A percentile compares a stretch with the other conserved stretches of the same genome.
These are phyloP conservation scores for Halictus ligatus DNA, from an alignment of 2,888 invertebrate genomes.

Conservation along the genomic window DNA sequence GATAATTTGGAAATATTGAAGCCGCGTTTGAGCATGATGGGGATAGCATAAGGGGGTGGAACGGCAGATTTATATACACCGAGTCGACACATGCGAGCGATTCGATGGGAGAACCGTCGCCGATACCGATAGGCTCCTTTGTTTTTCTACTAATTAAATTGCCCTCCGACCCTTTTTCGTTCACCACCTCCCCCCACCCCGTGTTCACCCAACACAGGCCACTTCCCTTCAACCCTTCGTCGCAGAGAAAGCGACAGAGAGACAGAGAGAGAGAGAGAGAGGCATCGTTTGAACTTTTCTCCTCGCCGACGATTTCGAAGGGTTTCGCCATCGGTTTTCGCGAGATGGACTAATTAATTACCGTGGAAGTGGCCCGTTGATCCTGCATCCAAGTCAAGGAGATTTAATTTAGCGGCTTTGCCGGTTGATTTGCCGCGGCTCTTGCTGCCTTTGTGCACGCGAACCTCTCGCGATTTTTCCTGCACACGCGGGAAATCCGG, in stretches of 20 bases:
- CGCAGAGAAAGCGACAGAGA: background rate
- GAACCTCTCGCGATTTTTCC: slow-evolving; percentile 6
- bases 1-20: slow-evolving; percentile 83
- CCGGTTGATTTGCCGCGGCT: slow-evolving; percentile 24
- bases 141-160: slow-evolving; percentile 73
- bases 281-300: slow-evolving; percentile 72
- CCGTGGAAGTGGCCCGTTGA: slow-evolving; percentile 54
- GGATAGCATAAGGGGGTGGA: background rate
- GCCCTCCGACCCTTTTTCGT: slow-evolving; percentile 41
- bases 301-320: slow-evolving; percentile 58
- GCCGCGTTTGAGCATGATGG: slow-evolving; percentile 30
- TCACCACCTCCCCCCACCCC: background rate
- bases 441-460: slow-evolving; percentile 13
- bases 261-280: background rate
- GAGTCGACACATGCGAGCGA: slow-evolving; percentile 47
- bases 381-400: slow-evolving; percentile 43
- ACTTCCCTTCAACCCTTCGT: slow-evolving; percentile 28
- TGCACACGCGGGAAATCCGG: background rate
- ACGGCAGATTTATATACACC: slow-evolving; percentile 65
- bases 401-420: slow-evolving; percentile 56
- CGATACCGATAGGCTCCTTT: slow-evolving; percentile 72
- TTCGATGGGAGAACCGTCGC: slow-evolving; percentile 72
- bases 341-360: slow-evolving; percentile 71
- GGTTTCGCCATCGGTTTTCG: slow-evolving; percentile 65
- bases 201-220: background rate